Percentiles rank a stretch among this genome's conserved stretches.
Evolutionary conservation across 1,140 invertebrate species (phyloP).

Genomic region (Eumeta japonica): DNA sequence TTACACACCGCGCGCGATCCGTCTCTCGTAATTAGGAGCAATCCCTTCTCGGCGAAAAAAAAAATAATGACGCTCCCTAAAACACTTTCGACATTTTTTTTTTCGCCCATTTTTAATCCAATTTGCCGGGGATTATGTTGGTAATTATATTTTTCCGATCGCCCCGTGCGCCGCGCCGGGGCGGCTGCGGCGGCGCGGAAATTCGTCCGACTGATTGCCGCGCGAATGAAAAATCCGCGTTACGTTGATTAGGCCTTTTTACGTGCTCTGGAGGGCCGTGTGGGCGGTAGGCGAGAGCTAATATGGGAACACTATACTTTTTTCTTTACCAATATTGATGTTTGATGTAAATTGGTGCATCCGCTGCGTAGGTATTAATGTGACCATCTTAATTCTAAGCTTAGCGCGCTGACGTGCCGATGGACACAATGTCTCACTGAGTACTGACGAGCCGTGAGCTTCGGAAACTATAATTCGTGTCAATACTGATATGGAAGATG

Average conservation of each 20-base stretch:
- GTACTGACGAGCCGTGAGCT: too few relatives aligned
- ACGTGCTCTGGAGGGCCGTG: constrained; percentile 14
- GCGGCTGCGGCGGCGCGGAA: too few relatives aligned
- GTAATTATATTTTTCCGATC: constrained; percentile 60
- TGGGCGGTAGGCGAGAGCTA: too few relatives aligned
- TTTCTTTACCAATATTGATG: too few relatives aligned
- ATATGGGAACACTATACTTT: too few relatives aligned
- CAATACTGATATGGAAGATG: too few relatives aligned
- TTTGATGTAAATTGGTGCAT: too few relatives aligned
- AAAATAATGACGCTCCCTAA: constrained; percentile 56
- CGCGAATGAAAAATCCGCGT: constrained; percentile 40
- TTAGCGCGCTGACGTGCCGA: too few relatives aligned
- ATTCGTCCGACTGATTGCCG: constrained; percentile 47
- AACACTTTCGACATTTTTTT: constrained; percentile 54
- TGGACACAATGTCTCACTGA: too few relatives aligned
- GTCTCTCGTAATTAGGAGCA: constrained; percentile 53
- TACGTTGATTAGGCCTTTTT: constrained; percentile 47
- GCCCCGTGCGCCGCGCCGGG: constrained; percentile 36
- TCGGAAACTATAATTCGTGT: too few relatives aligned
- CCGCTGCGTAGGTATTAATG: too few relatives aligned
- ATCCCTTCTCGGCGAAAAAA: constrained; percentile 48
- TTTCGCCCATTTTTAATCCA: constrained; percentile 60
- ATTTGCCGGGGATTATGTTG: constrained; percentile 59
- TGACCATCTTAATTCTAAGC: too few relatives aligned
- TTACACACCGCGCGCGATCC: constrained; percentile 49